Evolutionary conservation across 35 echinoderm and acorn worm genomes (phyloP).

Genomic region (Hemicentrotus pulcherrimus): DNA sequence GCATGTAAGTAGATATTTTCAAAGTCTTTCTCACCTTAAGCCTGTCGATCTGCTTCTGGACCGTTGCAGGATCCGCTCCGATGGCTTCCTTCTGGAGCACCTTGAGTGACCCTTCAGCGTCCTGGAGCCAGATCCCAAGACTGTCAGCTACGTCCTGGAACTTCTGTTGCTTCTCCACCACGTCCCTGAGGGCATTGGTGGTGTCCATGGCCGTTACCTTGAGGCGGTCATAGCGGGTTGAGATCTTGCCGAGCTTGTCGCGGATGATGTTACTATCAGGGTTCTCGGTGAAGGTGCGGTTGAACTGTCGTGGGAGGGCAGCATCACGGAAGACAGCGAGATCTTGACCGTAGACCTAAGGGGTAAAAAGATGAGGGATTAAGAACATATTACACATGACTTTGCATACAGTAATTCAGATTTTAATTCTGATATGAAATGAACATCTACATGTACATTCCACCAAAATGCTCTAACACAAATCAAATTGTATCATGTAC

Average conservation of each 20-base stretch:
- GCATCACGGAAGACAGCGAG: constrained; percentile 83
- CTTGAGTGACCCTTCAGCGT: constrained; percentile 75
- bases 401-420: background rate
- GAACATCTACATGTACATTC: background rate
- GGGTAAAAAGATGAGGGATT: background rate
- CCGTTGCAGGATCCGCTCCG: constrained; percentile 84
- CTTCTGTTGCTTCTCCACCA: constrained; percentile 82
- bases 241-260: constrained; percentile 71
- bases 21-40: constrained; percentile 69
- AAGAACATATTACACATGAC: background rate
- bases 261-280: constrained; percentile 77
- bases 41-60: constrained; percentile 86
- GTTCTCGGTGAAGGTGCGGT: constrained; percentile 78
- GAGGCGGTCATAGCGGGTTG: constrained; percentile 79
- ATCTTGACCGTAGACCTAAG: constrained; percentile 87
- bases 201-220: constrained; percentile 74
- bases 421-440: background rate
- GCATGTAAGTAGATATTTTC: no score
- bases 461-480: no score
- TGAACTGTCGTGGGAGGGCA: constrained; percentile 83
- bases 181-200: constrained; percentile 63
- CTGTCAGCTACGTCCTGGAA: constrained; percentile 71
- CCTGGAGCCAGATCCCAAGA: constrained; percentile 77
- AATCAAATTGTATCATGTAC: no score
- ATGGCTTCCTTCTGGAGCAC: constrained; percentile 77